Evolutionary conservation across 2,113 vertebrate species (phyloP).

Genomic region (Delphinapterus leucas): DNA sequence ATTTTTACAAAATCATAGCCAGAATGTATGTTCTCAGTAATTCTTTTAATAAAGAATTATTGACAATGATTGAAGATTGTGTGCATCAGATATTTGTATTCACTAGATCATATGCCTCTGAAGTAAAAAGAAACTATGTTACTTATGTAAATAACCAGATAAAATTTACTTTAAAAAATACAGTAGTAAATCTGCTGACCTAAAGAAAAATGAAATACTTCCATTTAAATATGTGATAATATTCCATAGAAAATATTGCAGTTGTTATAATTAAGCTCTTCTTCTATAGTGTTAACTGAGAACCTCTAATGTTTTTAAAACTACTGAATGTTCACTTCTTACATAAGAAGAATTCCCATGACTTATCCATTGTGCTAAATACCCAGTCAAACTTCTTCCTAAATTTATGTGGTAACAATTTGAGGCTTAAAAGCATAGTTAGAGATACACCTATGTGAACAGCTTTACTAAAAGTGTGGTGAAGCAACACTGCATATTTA

Average conservation of each 20-base stretch:
- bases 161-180: background rate
- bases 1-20: background rate
- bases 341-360: background rate
- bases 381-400: background rate
- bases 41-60: background rate
- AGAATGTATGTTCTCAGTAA: background rate
- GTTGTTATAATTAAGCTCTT: background rate
- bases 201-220: background rate
- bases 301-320: background rate
- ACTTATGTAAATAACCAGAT: background rate
- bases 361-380: background rate
- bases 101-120: background rate
- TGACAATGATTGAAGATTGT: background rate
- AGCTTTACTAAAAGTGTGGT: background rate
- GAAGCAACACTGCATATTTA: background rate
- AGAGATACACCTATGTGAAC: background rate
- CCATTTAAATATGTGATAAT: background rate
- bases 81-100: background rate
- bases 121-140: background rate
- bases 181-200: background rate
- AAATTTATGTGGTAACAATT: background rate
- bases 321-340: background rate
- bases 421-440: background rate
- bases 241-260: background rate
- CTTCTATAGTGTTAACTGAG: background rate